phyloP scores from a whole-genome alignment of 2,113 vertebrate species.

The Paramormyrops kingsleyae region DNA sequence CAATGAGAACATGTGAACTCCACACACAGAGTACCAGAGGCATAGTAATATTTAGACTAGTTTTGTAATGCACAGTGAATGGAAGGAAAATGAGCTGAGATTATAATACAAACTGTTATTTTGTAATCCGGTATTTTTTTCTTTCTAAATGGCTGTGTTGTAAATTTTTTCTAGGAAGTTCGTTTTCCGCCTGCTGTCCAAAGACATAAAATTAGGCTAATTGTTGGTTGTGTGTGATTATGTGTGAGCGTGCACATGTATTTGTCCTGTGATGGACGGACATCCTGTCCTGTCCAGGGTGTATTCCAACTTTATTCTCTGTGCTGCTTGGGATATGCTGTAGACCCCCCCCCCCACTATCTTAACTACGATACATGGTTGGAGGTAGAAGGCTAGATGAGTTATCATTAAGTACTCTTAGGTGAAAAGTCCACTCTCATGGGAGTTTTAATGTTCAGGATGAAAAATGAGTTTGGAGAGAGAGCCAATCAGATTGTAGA shows the following conservation, averaged over 20 bases:
- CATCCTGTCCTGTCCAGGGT: neutral
- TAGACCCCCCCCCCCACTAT: neutral
- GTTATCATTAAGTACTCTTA: neutral
- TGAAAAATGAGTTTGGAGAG: no score
- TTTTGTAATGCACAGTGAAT: neutral
- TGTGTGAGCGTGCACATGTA: neutral
- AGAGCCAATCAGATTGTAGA: neutral
- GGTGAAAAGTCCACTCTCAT: neutral
- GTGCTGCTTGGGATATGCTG: neutral
- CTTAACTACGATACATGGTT: neutral
- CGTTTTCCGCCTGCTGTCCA: neutral
- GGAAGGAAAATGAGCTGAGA: neutral
- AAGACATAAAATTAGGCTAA: neutral
- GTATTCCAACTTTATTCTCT: neutral
- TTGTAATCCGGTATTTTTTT: neutral
- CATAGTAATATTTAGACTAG: neutral
- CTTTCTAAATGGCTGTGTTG: neutral
- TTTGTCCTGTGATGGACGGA: neutral
- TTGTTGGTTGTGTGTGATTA: neutral
- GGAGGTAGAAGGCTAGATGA: no score
- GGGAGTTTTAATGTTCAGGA: no score
- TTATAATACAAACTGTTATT: neutral
- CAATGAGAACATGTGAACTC: neutral
- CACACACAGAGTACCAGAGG: neutral
- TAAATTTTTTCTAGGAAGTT: neutral